Conservation (phyloP, 2,888 invertebrate genomes). For the Alcis repandata region DNA sequence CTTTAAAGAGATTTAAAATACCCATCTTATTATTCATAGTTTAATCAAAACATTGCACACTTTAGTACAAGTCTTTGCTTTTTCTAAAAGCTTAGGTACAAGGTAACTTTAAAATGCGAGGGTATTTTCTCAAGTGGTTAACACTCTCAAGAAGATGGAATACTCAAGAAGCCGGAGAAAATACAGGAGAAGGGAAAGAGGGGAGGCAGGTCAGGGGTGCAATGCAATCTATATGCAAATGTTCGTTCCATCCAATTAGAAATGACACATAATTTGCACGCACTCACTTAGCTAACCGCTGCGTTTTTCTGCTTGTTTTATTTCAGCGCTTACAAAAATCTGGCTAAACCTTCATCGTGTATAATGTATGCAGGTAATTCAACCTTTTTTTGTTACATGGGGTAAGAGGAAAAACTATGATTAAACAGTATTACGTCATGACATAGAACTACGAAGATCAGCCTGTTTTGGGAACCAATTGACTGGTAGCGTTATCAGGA, state of each 20-base stretch:
- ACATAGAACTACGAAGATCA: too few species aligned
- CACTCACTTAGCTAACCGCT: constrained; percentile 47
- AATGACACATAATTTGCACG: constrained; percentile 60
- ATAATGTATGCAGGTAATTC: too few species aligned
- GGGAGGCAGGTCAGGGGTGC: constrained; percentile 52
- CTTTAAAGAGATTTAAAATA: too few species aligned
- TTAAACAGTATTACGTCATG: too few species aligned
- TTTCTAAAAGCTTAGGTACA: neutral
- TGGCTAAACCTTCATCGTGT: too few species aligned
- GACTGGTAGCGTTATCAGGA: too few species aligned
- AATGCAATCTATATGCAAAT: constrained; percentile 81
- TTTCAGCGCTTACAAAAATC: too few species aligned
- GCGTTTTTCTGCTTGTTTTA: constrained; percentile 26
- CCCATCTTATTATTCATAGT: too few species aligned
- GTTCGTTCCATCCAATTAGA: constrained; percentile 73
- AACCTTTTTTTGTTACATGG: too few species aligned
- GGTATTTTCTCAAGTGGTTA: constrained; percentile 26
- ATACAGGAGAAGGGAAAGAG: constrained; percentile 1
- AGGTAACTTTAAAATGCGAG: constrained; percentile 7
- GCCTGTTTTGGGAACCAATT: too few species aligned
- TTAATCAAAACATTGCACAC: neutral
- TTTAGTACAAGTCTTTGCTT: neutral
- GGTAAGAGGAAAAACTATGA: too few species aligned
- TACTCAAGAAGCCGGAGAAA: constrained; percentile 34
- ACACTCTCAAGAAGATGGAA: constrained; percentile 38